phyloP scores from a whole-genome alignment of 1,140 invertebrate species.

The Drosophila lini region DNA sequence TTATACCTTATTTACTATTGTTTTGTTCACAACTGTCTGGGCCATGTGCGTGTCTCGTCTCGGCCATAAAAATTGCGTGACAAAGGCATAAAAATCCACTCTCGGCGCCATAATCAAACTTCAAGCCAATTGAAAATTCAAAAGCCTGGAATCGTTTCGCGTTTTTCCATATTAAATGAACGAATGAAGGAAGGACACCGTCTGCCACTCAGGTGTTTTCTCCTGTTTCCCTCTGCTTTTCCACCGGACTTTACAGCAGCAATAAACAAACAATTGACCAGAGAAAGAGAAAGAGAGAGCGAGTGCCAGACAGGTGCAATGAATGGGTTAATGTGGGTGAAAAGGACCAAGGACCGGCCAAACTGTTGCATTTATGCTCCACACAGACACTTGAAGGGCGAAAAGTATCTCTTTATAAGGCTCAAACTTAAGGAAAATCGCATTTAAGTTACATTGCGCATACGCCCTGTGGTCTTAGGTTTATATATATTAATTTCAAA shows the following conservation, averaged over 20 bases:
- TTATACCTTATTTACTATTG: background rate
- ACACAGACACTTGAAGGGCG: background rate
- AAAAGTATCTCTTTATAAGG: background rate
- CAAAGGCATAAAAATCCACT: slow-evolving; percentile 50
- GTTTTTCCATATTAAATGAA: slow-evolving; percentile 42
- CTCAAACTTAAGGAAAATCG: background rate
- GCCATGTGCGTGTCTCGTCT: background rate
- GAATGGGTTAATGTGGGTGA: slow-evolving; percentile 7
- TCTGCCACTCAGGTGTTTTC: slow-evolving; percentile 3
- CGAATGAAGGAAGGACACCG: slow-evolving; percentile 14
- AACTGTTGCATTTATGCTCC: slow-evolving; percentile 18
- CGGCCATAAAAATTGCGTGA: slow-evolving; percentile 40
- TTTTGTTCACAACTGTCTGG: background rate
- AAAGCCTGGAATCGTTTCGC: slow-evolving; percentile 43
- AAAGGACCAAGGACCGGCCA: background rate
- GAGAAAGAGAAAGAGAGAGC: background rate
- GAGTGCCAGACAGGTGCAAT: background rate
- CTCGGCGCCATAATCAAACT: slow-evolving; percentile 43
- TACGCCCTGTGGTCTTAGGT: background rate
- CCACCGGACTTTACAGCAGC: slow-evolving; percentile 21
- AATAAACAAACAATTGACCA: slow-evolving; percentile 34
- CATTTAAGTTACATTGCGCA: background rate
- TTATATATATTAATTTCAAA: background rate
- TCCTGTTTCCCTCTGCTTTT: slow-evolving; percentile 1
- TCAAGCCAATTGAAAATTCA: slow-evolving; percentile 61